phyloP scores from a whole-genome alignment of 2,113 vertebrate species.

The Cinclus mexicanus region DNA sequence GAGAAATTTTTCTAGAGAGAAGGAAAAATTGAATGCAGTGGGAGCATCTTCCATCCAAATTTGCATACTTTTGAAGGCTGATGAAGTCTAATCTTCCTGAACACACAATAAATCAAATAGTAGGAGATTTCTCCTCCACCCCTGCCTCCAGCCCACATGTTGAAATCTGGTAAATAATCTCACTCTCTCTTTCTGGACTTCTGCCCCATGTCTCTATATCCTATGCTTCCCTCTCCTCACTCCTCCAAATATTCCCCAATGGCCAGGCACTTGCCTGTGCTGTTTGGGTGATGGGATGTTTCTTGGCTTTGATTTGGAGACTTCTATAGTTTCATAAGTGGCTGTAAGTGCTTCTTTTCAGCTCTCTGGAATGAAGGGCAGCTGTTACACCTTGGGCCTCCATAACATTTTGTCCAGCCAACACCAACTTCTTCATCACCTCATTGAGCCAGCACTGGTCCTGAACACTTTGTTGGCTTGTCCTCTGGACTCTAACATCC shows the following conservation, averaged over 20 bases:
- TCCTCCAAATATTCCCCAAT: not conserved
- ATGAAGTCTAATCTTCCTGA: not conserved
- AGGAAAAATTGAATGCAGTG: not conserved
- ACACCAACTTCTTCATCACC: constrained; percentile 25
- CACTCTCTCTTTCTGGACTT: not conserved
- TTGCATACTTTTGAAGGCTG: not conserved
- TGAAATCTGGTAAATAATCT: not conserved
- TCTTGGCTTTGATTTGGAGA: constrained; percentile 45
- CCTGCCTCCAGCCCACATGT: not conserved
- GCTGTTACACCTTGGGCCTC: constrained; percentile 18
- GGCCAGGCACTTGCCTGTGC: not conserved
- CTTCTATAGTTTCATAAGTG: constrained; percentile 43
- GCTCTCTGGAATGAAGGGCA: constrained; percentile 36
- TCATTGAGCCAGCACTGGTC: not conserved
- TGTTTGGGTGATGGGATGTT: not conserved
- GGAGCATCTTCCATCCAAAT: not conserved
- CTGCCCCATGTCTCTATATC: not conserved
- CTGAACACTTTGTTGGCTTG: not conserved
- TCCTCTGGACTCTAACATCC: not conserved
- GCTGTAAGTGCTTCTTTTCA: not conserved
- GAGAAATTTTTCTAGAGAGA: not conserved
- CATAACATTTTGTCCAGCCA: constrained; percentile 31
- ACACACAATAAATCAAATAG: not conserved
- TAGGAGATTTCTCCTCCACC: not conserved
- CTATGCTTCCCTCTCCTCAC: not conserved